Conservation (phyloP, 2,888 invertebrate genomes). For the Cephus pulcher region DNA sequence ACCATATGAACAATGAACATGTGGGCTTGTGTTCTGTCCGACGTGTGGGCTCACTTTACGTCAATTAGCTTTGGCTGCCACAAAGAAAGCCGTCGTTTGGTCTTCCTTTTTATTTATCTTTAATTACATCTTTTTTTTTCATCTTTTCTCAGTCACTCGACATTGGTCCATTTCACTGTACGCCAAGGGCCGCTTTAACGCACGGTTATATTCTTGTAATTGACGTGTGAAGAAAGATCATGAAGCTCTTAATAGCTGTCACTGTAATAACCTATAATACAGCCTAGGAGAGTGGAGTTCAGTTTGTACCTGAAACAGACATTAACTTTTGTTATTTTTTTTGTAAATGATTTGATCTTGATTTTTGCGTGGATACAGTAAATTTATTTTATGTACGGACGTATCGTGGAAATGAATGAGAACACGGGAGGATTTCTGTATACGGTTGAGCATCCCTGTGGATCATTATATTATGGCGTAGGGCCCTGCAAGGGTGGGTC, state of each 20-base stretch:
- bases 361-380: neutral
- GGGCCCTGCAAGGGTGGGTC: constrained; percentile 32
- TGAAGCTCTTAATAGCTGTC: neutral
- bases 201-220: neutral
- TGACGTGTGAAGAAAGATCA: neutral
- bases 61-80: constrained; percentile 12
- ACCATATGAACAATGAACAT: constrained; percentile 9
- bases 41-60: constrained; percentile 13
- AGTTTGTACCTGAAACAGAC: neutral
- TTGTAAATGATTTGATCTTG: neutral
- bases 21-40: constrained; percentile 1
- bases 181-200: neutral
- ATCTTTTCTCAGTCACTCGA: neutral
- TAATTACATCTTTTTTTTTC: neutral
- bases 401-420: neutral
- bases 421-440: neutral
- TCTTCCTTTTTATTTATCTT: neutral
- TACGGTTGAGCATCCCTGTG: constrained; percentile 28
- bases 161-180: neutral
- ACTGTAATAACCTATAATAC: neutral
- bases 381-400: neutral
- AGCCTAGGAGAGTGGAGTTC: neutral
- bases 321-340: neutral
- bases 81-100: neutral
- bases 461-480: constrained; percentile 38